Percentiles rank a stretch among this genome's conserved stretches.
These are phyloP conservation scores for Anneissia japonica DNA, from an alignment of 35 echinoderm and acorn worm genomes.

Conservation along the genomic window DNA sequence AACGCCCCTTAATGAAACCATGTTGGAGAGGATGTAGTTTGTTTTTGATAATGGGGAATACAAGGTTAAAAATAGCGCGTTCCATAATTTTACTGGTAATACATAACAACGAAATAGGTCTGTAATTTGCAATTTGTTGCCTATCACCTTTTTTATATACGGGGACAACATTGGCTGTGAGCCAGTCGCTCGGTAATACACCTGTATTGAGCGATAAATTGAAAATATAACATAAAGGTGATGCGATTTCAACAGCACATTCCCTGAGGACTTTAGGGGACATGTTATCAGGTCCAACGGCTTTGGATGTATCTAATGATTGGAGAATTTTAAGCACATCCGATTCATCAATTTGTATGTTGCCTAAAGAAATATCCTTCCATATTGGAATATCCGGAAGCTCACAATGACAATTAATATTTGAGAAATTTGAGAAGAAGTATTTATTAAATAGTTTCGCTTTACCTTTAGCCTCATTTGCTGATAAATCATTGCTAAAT, in stretches of 20 bases:
- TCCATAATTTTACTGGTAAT: background rate
- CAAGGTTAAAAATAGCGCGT: background rate
- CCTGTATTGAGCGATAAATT: slow-evolving; percentile 1
- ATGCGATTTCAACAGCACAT: background rate
- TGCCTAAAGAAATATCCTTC: too few species aligned
- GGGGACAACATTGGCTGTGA: slow-evolving; percentile 3
- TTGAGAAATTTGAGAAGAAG: too few species aligned
- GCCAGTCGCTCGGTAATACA: background rate
- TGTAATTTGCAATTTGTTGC: background rate
- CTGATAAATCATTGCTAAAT: too few species aligned
- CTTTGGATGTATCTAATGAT: background rate
- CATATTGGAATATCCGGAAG: too few species aligned
- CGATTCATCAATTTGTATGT: background rate
- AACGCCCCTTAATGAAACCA: slow-evolving; percentile 13
- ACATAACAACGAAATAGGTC: background rate
- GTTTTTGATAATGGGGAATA: background rate
- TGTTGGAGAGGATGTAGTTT: slow-evolving; percentile 4
- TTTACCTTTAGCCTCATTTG: too few species aligned
- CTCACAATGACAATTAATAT: too few species aligned
- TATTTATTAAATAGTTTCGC: too few species aligned
- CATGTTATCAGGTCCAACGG: background rate
- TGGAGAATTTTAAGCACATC: background rate
- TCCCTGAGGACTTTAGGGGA: slow-evolving; percentile 8
- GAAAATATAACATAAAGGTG: slow-evolving; percentile 14
- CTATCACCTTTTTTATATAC: slow-evolving; percentile 9